These are phyloP conservation scores for Heliothis peltigera DNA, from an alignment of 2,888 invertebrate species.

Conservation along the genomic window DNA sequence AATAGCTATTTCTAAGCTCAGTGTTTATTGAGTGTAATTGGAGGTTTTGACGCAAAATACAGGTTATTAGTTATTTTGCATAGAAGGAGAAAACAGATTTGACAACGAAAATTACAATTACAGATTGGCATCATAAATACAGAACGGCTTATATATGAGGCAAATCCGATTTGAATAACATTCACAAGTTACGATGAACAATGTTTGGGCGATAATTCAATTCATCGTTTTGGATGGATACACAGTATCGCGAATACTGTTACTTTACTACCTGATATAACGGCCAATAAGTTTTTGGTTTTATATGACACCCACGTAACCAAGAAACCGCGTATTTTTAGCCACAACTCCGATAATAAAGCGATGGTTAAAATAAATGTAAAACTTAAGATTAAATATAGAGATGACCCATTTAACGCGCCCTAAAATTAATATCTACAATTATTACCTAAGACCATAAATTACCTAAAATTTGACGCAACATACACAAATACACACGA, in stretches of 20 bases:
- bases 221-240: not conserved
- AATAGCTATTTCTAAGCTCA: constrained; percentile 29
- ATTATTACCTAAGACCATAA: constrained; percentile 37
- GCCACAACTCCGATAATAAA: not conserved
- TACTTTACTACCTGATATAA: not conserved
- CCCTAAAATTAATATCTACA: constrained; percentile 22
- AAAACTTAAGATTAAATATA: constrained; percentile 20
- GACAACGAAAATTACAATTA: constrained; percentile 30
- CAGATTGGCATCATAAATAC: constrained; percentile 22
- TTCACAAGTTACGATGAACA: constrained; percentile 17
- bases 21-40: constrained; percentile 47
- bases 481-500: constrained; percentile 33
- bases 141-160: constrained; percentile 20
- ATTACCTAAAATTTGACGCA: constrained; percentile 51
- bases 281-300: not conserved
- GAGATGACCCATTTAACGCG: constrained; percentile 45
- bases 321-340: constrained; percentile 1
- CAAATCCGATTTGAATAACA: constrained; percentile 32
- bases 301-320: not conserved
- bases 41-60: constrained; percentile 30
- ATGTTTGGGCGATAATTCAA: constrained; percentile 21
- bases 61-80: constrained; percentile 17
- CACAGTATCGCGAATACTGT: not conserved
- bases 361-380: not conserved
- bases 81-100: constrained; percentile 28